A percentile compares a stretch with the other conserved stretches of the same genome.
These are phyloP conservation scores for Limenitis camilla DNA, from an alignment of 2,888 invertebrate genomes.

Conservation along the genomic window DNA sequence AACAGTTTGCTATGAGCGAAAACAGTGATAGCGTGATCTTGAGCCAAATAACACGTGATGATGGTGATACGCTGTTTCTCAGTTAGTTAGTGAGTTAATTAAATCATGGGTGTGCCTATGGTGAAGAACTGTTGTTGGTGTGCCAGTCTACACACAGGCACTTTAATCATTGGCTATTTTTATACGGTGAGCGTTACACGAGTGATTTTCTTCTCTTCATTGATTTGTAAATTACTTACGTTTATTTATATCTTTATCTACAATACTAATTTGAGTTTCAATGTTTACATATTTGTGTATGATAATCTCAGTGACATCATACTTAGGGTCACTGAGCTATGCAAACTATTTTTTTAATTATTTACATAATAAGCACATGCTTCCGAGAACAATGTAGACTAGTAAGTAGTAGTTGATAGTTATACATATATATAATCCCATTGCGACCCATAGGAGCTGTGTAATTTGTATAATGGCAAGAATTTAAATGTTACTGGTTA, in stretches of 20 bases:
- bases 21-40: slow-evolving; percentile 14
- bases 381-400: no score
- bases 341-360: no score
- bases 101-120: slow-evolving; percentile 59
- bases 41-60: slow-evolving; percentile 4
- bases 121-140: slow-evolving; percentile 57
- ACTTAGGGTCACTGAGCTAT: no score
- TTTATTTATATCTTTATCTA: not conserved
- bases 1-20: slow-evolving; percentile 1
- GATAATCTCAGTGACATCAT: no score
- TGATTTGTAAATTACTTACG: not conserved
- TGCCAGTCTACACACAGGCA: slow-evolving; percentile 52
- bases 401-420: no score
- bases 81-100: no score
- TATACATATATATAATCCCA: no score
- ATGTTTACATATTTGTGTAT: not conserved
- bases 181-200: slow-evolving; percentile 45
- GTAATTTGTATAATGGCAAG: no score
- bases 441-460: no score
- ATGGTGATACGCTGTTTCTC: not conserved
- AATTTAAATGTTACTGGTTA: no score
- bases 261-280: not conserved
- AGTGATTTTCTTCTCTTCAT: not conserved
- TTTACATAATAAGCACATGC: no score
- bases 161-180: slow-evolving; percentile 56